Evolutionary conservation across 2,113 vertebrate genomes (phyloP).

Genomic region (Scartelaos histophorus): DNA sequence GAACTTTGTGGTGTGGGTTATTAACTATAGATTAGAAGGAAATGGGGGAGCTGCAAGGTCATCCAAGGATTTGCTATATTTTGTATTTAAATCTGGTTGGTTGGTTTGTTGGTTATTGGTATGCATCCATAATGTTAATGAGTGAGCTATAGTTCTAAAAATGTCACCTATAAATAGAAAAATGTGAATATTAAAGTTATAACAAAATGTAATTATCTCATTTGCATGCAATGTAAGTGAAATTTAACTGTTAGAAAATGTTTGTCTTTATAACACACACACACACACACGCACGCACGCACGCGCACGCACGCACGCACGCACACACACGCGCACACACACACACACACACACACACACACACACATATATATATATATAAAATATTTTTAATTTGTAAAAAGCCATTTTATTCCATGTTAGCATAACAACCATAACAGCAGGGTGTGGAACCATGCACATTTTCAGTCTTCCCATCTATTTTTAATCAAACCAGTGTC

Average conservation of each 20-base stretch:
- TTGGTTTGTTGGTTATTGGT: background rate
- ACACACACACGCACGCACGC: no score
- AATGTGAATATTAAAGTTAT: no score
- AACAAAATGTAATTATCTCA: no score
- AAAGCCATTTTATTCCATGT: background rate
- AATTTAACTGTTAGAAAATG: no score
- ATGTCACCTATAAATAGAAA: no score
- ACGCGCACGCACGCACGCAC: no score
- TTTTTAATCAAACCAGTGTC: background rate
- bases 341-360: no score
- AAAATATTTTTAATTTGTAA: background rate
- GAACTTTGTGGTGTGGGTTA: slow-evolving; percentile 21
- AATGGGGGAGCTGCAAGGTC: slow-evolving; percentile 12
- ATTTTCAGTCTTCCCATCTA: background rate
- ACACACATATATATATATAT: no score
- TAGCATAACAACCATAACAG: background rate
- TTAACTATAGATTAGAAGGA: slow-evolving; percentile 8
- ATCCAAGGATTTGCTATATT: slow-evolving; percentile 11
- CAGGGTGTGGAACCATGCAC: background rate
- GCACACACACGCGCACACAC: no score
- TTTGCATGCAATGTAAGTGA: no score
- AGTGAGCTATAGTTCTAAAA: no score
- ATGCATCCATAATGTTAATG: background rate
- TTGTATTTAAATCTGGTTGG: background rate
- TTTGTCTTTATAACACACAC: no score